These are phyloP conservation scores for Nematopogon swammerdamellus DNA, from an alignment of 2,888 invertebrate genomes.

Conservation along the genomic window DNA sequence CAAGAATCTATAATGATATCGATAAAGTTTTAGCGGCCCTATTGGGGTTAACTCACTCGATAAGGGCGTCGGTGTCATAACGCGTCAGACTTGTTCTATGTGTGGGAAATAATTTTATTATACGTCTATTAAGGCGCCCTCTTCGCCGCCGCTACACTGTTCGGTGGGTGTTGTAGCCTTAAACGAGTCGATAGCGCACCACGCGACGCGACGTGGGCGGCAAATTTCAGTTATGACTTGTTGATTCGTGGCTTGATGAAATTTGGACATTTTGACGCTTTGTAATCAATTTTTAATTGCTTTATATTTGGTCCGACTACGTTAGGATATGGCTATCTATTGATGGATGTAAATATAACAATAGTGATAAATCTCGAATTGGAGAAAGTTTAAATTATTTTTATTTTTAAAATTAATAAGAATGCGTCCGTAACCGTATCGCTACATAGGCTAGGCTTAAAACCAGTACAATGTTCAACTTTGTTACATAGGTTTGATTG, in stretches of 20 bases:
- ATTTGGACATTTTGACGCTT: not conserved
- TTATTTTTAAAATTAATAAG: too few relatives aligned
- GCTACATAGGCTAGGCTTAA: too few relatives aligned
- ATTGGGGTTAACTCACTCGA: constrained; percentile 38
- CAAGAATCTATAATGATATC: too few relatives aligned
- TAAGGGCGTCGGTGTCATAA: constrained; percentile 40
- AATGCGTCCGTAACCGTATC: too few relatives aligned
- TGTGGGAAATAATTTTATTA: constrained; percentile 57
- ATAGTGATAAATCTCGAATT: too few relatives aligned
- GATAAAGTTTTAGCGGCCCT: constrained; percentile 19
- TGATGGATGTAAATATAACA: too few relatives aligned
- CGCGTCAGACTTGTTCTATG: constrained; percentile 26
- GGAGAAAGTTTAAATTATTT: too few relatives aligned
- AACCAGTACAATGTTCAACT: too few relatives aligned
- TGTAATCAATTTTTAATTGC: not conserved
- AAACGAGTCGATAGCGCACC: not conserved
- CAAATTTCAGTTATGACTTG: not conserved
- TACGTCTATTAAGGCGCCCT: constrained; percentile 42
- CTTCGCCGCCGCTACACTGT: not conserved
- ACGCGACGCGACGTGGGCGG: too few relatives aligned
- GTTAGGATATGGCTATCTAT: too few relatives aligned
- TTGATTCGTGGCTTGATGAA: not conserved
- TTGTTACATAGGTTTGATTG: too few relatives aligned
- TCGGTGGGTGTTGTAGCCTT: not conserved
- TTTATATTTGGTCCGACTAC: too few relatives aligned